phyloP scores from a whole-genome alignment of 2,888 invertebrate species.

The Drosophila imparisetae region DNA sequence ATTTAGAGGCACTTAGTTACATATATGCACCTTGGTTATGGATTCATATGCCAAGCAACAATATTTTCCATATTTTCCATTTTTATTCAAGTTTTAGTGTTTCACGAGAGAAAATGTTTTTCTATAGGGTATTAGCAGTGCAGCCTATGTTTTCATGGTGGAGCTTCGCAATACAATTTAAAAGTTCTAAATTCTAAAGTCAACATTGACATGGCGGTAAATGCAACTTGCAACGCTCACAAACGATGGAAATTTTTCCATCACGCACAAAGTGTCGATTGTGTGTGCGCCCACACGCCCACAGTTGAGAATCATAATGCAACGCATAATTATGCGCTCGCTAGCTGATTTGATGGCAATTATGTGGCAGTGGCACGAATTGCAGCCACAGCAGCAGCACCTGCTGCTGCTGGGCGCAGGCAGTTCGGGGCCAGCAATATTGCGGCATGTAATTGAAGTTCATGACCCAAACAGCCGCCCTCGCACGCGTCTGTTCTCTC shows the following conservation, averaged over 20 bases:
- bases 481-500: conserved; percentile 49
- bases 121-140: conserved; percentile 20
- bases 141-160: not conserved
- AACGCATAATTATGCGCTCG: conserved; percentile 60
- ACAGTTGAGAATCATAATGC: conserved; percentile 24
- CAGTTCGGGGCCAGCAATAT: conserved; percentile 11
- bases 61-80: not conserved
- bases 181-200: conserved; percentile 29
- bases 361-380: conserved; percentile 28
- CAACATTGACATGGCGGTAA: conserved; percentile 35
- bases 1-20: not conserved
- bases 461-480: conserved; percentile 66
- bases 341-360: conserved; percentile 68
- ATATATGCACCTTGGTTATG: not conserved
- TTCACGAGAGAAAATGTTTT: not conserved
- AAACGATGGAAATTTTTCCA: conserved; percentile 20
- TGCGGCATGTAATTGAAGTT: conserved; percentile 70
- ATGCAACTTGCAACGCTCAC: conserved; percentile 24
- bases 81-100: not conserved
- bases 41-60: not conserved
- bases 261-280: conserved; percentile 33
- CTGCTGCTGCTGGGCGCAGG: conserved; percentile 25
- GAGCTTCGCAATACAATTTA: conserved; percentile 21
- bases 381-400: conserved; percentile 32
- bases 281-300: conserved; percentile 23